Evolutionary conservation across 2,113 vertebrate genomes (phyloP).

Genomic region (Oryzias curvinotus): DNA sequence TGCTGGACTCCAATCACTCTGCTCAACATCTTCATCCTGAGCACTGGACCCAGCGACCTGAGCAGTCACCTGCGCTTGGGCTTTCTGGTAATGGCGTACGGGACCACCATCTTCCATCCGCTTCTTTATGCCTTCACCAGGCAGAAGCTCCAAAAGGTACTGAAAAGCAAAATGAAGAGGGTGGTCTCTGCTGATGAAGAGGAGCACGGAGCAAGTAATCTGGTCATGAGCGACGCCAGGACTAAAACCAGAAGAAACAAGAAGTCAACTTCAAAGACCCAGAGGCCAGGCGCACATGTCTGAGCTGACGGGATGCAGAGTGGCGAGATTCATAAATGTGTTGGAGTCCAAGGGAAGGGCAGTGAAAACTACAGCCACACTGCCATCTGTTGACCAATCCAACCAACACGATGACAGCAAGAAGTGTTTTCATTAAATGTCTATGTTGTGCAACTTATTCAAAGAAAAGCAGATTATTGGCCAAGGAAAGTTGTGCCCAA

Average conservation of each 20-base stretch:
- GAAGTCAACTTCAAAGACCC: conserved; percentile 88
- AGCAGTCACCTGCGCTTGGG: conserved; percentile 88
- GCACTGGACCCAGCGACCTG: conserved; percentile 89
- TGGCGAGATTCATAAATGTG: conserved; percentile 16
- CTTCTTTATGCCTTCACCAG: conserved; percentile 94
- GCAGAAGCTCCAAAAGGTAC: conserved; percentile 96
- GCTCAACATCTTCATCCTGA: conserved; percentile 92
- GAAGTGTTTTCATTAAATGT: too few species aligned
- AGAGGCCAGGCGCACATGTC: conserved; percentile 88
- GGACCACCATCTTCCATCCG: conserved; percentile 95
- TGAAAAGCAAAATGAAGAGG: conserved; percentile 96
- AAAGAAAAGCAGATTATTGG: too few species aligned
- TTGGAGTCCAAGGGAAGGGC: too few species aligned
- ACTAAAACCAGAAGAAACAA: conserved; percentile 91
- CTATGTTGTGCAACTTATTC: too few species aligned
- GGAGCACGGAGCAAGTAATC: conserved; percentile 89
- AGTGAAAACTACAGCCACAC: too few species aligned
- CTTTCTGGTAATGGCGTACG: conserved; percentile 96
- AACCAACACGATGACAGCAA: too few species aligned
- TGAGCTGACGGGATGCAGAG: conserved; percentile 79
- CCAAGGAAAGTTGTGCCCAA: too few species aligned
- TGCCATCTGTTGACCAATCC: too few species aligned
- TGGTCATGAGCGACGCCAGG: conserved; percentile 94
- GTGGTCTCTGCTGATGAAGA: conserved; percentile 94
- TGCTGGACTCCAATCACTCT: conserved; percentile 97